Evolutionary conservation across 2,797 vertebrate species (phyloP).

Genomic region (Monodelphis domestica): DNA sequence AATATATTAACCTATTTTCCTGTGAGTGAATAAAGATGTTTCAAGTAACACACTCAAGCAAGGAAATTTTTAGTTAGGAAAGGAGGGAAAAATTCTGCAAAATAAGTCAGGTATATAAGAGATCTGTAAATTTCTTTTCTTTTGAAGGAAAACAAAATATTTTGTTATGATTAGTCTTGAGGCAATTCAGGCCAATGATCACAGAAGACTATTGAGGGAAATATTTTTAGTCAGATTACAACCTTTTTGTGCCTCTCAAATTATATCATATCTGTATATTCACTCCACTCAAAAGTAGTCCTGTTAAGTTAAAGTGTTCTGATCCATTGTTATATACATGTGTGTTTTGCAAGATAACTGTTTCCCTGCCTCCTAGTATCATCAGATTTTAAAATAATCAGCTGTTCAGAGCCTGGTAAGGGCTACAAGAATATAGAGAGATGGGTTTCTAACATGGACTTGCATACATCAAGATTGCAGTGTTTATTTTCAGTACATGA

Average conservation of each 20-base stretch:
- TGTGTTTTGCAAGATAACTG: background rate
- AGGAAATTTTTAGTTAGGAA: slow-evolving; percentile 33
- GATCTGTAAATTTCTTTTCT: slow-evolving; percentile 28
- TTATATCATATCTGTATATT: background rate
- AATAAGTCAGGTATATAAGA: slow-evolving; percentile 2
- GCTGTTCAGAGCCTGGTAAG: background rate
- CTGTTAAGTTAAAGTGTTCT: background rate
- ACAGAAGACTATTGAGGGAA: background rate
- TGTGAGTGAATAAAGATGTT: slow-evolving; percentile 30
- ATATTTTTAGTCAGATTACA: background rate
- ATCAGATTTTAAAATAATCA: background rate
- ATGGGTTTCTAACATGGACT: slow-evolving; percentile 27
- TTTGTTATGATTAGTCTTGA: background rate
- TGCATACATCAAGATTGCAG: background rate
- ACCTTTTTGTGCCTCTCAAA: background rate
- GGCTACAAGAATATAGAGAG: background rate
- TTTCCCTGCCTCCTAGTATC: background rate
- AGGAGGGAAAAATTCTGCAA: background rate
- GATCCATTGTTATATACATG: background rate
- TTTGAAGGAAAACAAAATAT: slow-evolving; percentile 3
- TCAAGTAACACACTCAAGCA: slow-evolving; percentile 17
- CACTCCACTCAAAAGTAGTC: background rate
- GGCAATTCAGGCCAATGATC: background rate
- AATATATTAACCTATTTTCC: slow-evolving; percentile 51
- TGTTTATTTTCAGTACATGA: slow-evolving; percentile 33